Evolutionary conservation across 2,888 invertebrate species (phyloP), one percentile per base, ranked within the genome.

Genomic region (Hetaerina titia): DNA sequence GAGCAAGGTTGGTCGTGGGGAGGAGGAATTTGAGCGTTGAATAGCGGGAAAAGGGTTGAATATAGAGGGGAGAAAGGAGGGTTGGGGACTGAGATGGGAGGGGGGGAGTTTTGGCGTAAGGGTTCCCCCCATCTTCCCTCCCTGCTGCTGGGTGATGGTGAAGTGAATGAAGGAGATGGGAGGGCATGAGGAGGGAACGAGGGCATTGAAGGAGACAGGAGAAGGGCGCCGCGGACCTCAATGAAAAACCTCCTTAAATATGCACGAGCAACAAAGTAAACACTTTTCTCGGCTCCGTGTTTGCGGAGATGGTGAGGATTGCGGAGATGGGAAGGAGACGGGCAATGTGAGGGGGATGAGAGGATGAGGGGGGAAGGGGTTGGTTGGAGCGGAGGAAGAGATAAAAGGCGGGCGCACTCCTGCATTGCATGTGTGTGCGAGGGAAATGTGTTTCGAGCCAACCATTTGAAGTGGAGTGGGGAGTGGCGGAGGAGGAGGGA

Each of bases 211-310:
- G 81, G 81, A 81, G 31, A 31, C 45, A 60, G 81, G 81, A 11
- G 81, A 13, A 81, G 31, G 81, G 31, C n/a, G 19, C 22, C 19
- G 81, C 81, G 81, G 31, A 81, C 81, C 81, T 81, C 81, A n/a
- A 81, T 81, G 81, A 81, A 81, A 81, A 90, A 90, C 45, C 64
- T 92, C 69, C 92, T 69, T 92, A 64, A 92, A 92, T 92, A 92
- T 92, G 45, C 56, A 92, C 56, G 92, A 69, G 92, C 92, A 69
- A 92, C 74, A 69, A 92, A 92, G 92, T 57, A 64, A 92, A 92
- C 92, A 69, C 92, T 69, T 92, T 69, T 92, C 81, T 81, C 81
- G 11, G 31, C 81, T 25, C 31, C 81, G 25, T 81, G 81, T 81
- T 81, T 81, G 81, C 81, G 81, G 81, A 81, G 81, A 81, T 81